These are phyloP conservation scores for Onthophagus taurus DNA, from an alignment of 1,140 invertebrate species.

Conservation along the genomic window DNA sequence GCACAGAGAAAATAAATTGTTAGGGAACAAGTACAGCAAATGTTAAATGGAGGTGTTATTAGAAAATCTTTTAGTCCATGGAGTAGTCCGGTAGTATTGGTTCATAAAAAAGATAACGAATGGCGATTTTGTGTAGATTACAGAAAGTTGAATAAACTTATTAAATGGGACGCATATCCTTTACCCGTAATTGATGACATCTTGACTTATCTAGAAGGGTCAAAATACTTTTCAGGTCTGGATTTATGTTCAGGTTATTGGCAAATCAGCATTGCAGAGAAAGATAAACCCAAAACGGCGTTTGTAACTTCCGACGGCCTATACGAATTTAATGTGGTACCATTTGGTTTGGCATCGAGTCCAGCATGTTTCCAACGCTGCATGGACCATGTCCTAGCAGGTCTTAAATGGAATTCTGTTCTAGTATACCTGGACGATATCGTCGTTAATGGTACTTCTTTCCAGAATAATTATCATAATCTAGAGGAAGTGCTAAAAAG, in stretches of 20 bases:
- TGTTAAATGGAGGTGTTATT: neutral
- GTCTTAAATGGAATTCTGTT: neutral
- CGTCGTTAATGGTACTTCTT: neutral
- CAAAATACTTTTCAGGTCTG: too few relatives aligned
- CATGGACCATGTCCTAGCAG: slow-evolving; percentile 1
- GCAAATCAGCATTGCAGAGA: too few relatives aligned
- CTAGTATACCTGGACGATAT: slow-evolving; percentile 9
- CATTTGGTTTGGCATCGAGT: neutral
- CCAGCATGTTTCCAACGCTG: neutral
- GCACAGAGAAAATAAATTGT: neutral
- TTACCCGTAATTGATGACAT: too few relatives aligned
- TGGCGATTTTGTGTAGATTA: too few relatives aligned
- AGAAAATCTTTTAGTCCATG: neutral
- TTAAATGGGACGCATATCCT: too few relatives aligned
- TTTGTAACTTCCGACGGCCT: neutral
- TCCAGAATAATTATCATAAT: neutral
- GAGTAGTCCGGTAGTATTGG: neutral
- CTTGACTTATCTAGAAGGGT: too few relatives aligned
- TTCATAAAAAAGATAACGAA: neutral
- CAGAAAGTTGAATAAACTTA: too few relatives aligned
- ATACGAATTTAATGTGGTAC: neutral
- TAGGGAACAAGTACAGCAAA: neutral
- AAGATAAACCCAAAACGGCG: slow-evolving; percentile 7
- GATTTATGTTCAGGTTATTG: too few relatives aligned
- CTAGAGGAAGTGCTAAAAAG: neutral